Percentiles rank a stretch among this genome's conserved stretches.
Evolutionary conservation across 2,888 invertebrate species (phyloP).

Genomic region (Galerucella calmariensis): DNA sequence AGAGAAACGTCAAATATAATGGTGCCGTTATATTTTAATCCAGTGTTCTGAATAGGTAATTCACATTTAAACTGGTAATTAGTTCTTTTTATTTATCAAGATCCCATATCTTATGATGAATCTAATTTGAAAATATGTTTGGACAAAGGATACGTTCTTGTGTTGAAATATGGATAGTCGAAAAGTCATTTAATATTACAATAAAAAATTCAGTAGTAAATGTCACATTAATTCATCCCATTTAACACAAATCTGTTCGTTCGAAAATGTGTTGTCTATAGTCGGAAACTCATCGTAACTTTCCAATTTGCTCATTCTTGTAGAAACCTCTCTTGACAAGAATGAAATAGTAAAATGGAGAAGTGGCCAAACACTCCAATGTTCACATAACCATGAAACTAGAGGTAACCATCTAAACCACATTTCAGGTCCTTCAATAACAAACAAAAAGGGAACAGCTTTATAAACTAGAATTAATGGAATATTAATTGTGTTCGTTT

Average conservation of each 20-base stretch:
- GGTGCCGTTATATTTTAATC: too few species aligned
- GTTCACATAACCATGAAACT: conserved; percentile 48
- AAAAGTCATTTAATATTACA: background rate
- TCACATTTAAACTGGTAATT: too few species aligned
- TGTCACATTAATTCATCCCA: background rate
- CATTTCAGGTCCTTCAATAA: conserved; percentile 31
- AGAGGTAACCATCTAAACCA: conserved; percentile 48
- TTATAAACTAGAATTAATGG: background rate
- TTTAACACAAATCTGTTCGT: conserved; percentile 5
- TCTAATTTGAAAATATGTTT: too few species aligned
- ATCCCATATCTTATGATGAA: too few species aligned
- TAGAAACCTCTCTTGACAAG: conserved; percentile 32
- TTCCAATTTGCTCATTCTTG: conserved; percentile 36
- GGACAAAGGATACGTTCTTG: too few species aligned
- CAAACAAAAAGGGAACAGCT: conserved; percentile 44
- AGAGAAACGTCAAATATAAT: too few species aligned
- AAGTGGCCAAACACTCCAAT: conserved; percentile 34
- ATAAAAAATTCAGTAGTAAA: background rate
- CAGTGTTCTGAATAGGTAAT: too few species aligned
- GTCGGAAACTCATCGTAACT: conserved; percentile 8
- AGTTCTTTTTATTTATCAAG: too few species aligned
- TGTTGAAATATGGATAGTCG: background rate
- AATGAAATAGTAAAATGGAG: conserved; percentile 29
- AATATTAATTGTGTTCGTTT: background rate
- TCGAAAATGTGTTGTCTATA: background rate